Evolutionary conservation across 2,797 vertebrate genomes (phyloP), one percentile per base, ranked within the genome.

Genomic region (Poeciliopsis turneri): DNA sequence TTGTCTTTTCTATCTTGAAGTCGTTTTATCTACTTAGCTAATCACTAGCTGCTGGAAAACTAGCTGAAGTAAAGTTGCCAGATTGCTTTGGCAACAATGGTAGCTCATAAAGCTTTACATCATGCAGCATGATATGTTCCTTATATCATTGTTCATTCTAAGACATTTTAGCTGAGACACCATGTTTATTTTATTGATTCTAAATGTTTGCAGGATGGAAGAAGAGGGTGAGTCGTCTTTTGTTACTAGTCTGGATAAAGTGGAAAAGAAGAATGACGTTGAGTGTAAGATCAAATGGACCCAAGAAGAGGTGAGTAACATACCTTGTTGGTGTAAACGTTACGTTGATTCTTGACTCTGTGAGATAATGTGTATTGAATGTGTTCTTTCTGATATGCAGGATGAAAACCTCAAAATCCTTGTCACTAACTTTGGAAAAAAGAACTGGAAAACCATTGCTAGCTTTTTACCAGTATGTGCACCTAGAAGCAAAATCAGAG

Each of bases 391-490:
- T 77, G 73, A 4, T 82, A 3, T 85, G 39, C 89, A 99, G 97
- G 98, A 99, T 87, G 96, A 98, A 79, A 96, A 94, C 80, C 93
- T 99, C 79, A 97, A 96, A 93, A 95, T 95, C 59, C 90, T 99
- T 78, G 94, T 97, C 75, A 95, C 85, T 81, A 97, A 95, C 78
- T 96, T 96, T 13, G 98, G 98, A 68, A 95, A 96, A 85, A 95
- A 95, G 77, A 95, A 98, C 85, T 99, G 98, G 98, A 97, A 97
- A 88, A 92, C 95, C 64, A 95, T 99, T 85, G 94, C 97, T 84
- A 95, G 94, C 90, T 96, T 97, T 88, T 96, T 99, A 81, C 96
- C 97, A n/a, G 98, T 99, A 93, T 97, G 97, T 97, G 57, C 9
- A 74, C 10, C 0, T 9, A 33, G 25, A 70, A 61, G 8, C 16